A percentile compares a stretch with the other conserved stretches of the same genome.
Conservation (phyloP, 2,888 invertebrate genomes). For the Ochlodes sylvanus region DNA sequence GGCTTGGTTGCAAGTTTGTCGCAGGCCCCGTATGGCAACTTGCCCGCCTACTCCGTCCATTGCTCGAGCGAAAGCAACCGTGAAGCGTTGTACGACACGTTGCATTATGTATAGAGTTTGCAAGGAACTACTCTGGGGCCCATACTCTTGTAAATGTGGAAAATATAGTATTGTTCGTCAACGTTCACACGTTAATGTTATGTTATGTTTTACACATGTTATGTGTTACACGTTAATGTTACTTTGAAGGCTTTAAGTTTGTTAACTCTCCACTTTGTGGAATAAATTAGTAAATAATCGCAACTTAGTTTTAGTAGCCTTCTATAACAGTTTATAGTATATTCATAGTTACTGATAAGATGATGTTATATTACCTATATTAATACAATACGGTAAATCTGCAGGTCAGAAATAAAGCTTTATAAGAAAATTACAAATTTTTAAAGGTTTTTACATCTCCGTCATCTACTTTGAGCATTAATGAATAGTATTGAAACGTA, state of each 20-base stretch:
- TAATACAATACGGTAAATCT: too few species aligned
- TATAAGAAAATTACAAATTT: too few species aligned
- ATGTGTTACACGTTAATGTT: slow-evolving; percentile 11
- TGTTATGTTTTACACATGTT: slow-evolving; percentile 1
- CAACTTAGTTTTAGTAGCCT: too few species aligned
- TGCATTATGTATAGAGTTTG: slow-evolving; percentile 35
- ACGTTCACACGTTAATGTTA: background rate
- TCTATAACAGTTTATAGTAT: too few species aligned
- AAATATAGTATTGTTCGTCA: slow-evolving; percentile 12
- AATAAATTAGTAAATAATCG: too few species aligned
- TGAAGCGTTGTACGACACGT: slow-evolving; percentile 45
- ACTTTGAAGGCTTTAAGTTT: slow-evolving; percentile 14
- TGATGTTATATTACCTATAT: too few species aligned
- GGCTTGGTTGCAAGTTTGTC: slow-evolving; percentile 33
- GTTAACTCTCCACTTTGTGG: background rate
- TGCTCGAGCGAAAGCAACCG: slow-evolving; percentile 55
- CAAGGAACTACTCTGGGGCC: slow-evolving; percentile 43
- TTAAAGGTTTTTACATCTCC: too few species aligned
- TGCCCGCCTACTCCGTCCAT: slow-evolving; percentile 64
- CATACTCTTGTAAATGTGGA: slow-evolving; percentile 28
- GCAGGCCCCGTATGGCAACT: slow-evolving; percentile 43
- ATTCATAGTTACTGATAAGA: too few species aligned
- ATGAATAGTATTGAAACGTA: slow-evolving; percentile 1
- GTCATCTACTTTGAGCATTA: too few species aligned
- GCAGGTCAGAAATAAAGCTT: too few species aligned